Evolutionary conservation across 2,797 vertebrate species (phyloP).

Genomic region (Danio kyathit): DNA sequence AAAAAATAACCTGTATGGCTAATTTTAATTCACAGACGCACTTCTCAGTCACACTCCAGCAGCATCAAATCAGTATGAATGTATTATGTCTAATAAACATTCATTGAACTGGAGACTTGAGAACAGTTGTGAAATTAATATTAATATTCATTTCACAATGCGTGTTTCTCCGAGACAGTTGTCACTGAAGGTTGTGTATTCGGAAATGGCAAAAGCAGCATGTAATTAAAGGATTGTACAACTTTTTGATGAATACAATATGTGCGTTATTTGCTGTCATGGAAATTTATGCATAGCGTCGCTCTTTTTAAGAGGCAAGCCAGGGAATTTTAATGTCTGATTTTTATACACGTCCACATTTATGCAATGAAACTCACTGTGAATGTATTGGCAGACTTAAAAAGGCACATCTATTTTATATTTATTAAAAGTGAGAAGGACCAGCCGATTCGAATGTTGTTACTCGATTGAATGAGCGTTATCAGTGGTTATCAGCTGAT

Average conservation of each 20-base stretch:
- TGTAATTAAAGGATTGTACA: background rate
- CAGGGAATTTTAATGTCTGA: conserved; percentile 6
- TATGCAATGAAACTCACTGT: background rate
- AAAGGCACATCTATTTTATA: background rate
- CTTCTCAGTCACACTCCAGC: conserved; percentile 29
- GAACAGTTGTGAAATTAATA: background rate
- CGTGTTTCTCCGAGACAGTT: conserved; percentile 11
- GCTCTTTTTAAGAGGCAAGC: background rate
- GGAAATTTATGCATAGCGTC: background rate
- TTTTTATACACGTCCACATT: background rate
- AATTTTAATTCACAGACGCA: conserved; percentile 11
- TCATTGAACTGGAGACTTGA: background rate
- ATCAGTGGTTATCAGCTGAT: too few relatives aligned
- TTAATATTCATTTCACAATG: conserved; percentile 14
- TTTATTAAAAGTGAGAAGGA: background rate
- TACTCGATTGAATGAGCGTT: too few relatives aligned
- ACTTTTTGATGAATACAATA: conserved; percentile 11
- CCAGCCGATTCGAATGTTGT: too few relatives aligned
- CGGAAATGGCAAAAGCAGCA: background rate
- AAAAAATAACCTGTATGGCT: background rate
- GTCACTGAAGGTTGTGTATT: background rate
- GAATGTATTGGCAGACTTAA: background rate
- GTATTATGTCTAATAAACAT: conserved; percentile 19
- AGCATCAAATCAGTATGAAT: conserved; percentile 15
- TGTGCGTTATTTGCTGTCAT: background rate